Evolutionary conservation across 2,888 invertebrate genomes (phyloP), one percentile per base, ranked within the genome.

Genomic region (Coelopa pilipes): DNA sequence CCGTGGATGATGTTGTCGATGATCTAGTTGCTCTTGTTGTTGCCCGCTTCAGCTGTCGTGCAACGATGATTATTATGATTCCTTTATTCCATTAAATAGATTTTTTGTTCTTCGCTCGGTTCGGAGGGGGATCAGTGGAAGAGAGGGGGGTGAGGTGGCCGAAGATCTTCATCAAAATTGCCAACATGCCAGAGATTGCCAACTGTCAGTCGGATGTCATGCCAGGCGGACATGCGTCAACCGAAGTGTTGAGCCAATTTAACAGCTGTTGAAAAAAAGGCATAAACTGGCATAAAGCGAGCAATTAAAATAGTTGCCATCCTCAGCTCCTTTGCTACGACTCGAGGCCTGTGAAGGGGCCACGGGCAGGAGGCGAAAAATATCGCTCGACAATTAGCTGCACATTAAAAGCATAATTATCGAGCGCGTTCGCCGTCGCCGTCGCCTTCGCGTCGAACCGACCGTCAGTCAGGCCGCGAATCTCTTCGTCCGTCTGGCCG

Each of bases 191-290:
- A 82, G 82, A 84, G 85, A 85, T 85, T 84, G 83, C 85, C 83
- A 85, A 85, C 84, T 85, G 84, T 84, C 84, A 84, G 85, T 85
- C 81, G 85, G 82, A 81, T 85, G 84, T 85, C 85, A 83, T 84
- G 85, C 82, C 82, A 80, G 81, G 81, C 82, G 82, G 85, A 83
- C 82, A 85, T 84, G 83, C 85, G 84, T 85, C 84, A 85, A 83
- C 85, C 83, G 81, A 84, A 85, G 84, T 85, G 84, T 85, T 86
- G 84, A 84, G 82, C 85, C 85, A 86, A 86, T 87, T 87, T 83
- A 87, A 84, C 87, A 87, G 85, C 86, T 86, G 86, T 86, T 86
- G 85, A 84, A 83, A 84, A 78, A 79, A 75, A 71, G 76, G 24
- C 60, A 50, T 55, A 68, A 53, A 67, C 66, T 76, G 76, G 49